Evolutionary conservation across 1,140 invertebrate species (phyloP).

Genomic region (Mizuhopecten yessoensis): DNA sequence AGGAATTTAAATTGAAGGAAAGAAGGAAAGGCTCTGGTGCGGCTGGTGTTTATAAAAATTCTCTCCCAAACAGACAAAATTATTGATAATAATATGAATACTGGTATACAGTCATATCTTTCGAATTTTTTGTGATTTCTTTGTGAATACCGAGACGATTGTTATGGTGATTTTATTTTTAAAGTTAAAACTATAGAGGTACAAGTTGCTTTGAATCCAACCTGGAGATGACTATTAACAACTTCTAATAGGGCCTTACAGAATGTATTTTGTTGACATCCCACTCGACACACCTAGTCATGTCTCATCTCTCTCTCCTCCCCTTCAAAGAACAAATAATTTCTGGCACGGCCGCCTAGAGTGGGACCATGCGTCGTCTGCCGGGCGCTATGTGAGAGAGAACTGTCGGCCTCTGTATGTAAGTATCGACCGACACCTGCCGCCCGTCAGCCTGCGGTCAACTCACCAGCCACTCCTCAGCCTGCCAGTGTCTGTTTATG

Average conservation of each 20-base stretch:
- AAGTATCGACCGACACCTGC: constrained; percentile 84
- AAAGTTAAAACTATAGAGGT: no score
- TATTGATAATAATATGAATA: no score
- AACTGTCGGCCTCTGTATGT: constrained; percentile 98
- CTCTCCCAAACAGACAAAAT: no score
- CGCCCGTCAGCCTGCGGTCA: neutral
- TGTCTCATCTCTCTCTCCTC: constrained; percentile 52
- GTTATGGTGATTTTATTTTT: no score
- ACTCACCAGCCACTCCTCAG: neutral
- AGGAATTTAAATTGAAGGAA: no score
- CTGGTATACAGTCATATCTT: no score
- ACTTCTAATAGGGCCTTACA: neutral
- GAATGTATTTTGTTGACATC: neutral
- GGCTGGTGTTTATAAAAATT: no score
- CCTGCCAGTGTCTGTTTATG: neutral
- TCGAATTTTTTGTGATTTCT: no score
- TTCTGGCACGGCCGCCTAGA: constrained; percentile 83
- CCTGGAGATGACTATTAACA: neutral
- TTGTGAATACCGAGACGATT: no score
- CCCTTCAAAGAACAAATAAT: constrained; percentile 90
- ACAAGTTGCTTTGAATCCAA: no score
- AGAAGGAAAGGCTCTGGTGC: no score
- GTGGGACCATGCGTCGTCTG: constrained; percentile 82
- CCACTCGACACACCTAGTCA: neutral
- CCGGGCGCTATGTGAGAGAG: constrained; percentile 85